Percentiles rank a stretch among this genome's conserved stretches.
Evolutionary conservation across 2,113 vertebrate species (phyloP).

Genomic region (Hypomesus transpacificus): DNA sequence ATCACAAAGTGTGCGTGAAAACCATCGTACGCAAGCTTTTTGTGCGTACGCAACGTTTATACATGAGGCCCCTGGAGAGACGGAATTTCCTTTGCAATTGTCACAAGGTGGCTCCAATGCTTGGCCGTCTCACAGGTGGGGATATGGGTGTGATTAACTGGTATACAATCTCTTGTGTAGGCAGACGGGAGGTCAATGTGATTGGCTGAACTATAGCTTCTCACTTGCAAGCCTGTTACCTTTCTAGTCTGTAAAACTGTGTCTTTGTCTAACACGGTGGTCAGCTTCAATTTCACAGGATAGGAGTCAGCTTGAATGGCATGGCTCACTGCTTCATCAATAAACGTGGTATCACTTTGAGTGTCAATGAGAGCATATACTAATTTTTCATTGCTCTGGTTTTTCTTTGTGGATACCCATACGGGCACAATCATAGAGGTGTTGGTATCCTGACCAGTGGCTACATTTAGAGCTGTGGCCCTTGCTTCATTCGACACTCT

Average conservation of each 20-base stretch:
- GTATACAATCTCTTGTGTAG: conserved; percentile 21
- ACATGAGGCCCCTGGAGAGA: no score
- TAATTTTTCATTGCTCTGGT: not conserved
- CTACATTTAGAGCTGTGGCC: no score
- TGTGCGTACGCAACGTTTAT: no score
- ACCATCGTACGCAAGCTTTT: no score
- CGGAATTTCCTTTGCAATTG: no score
- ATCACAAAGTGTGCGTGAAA: no score
- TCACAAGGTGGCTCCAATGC: conserved; percentile 5
- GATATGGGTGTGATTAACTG: conserved; percentile 13
- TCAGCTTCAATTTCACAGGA: not conserved
- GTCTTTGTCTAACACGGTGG: not conserved
- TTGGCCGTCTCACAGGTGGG: conserved; percentile 18
- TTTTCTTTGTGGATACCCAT: conserved; percentile 12
- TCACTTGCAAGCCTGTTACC: conserved; percentile 1
- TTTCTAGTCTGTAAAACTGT: not conserved
- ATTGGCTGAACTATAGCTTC: conserved; percentile 10
- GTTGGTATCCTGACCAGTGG: no score
- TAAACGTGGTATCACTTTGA: not conserved
- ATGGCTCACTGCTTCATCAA: not conserved
- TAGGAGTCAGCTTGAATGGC: not conserved
- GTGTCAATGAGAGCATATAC: not conserved
- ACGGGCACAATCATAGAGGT: conserved; percentile 20
- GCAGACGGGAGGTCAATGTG: conserved; percentile 1
- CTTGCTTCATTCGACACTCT: no score